Conservation (phyloP, 1,140 invertebrate genomes). For the Lasioglossum baleicum region DNA sequence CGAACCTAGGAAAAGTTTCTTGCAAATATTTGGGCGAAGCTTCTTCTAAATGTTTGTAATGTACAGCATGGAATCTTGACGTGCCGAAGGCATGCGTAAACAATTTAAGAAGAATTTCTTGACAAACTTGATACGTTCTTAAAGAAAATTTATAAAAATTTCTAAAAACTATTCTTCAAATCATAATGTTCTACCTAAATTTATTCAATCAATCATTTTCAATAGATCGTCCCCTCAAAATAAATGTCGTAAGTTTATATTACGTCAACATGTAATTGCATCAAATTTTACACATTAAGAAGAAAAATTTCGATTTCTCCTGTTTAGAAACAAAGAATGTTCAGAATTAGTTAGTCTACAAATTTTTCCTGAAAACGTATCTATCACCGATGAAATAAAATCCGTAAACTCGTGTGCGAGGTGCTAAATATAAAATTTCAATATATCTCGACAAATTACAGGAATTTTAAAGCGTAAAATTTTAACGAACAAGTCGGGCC, state of each 20-base stretch:
- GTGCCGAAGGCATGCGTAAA: too few relatives aligned
- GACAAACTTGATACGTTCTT: too few relatives aligned
- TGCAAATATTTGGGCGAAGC: too few relatives aligned
- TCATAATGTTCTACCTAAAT: too few relatives aligned
- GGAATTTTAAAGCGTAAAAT: constrained; percentile 9
- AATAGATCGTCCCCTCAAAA: too few relatives aligned
- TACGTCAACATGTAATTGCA: too few relatives aligned
- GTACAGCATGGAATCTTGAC: background rate
- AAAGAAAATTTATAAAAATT: too few relatives aligned
- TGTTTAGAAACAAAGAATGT: background rate
- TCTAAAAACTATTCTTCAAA: too few relatives aligned
- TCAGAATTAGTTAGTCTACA: background rate
- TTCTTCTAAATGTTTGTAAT: background rate
- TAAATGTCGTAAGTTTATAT: too few relatives aligned
- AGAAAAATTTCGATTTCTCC: background rate
- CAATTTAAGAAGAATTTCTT: too few relatives aligned
- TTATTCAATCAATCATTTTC: too few relatives aligned
- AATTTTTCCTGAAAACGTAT: background rate
- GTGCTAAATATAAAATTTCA: background rate
- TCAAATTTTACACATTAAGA: background rate
- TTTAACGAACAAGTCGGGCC: constrained; percentile 31
- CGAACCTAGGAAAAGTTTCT: background rate
- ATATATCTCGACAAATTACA: constrained; percentile 3
- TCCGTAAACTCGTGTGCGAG: too few relatives aligned
- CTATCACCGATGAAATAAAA: background rate